Evolutionary conservation across 2,113 vertebrate species (phyloP).

Genomic region (Leptobrachium leishanense): DNA sequence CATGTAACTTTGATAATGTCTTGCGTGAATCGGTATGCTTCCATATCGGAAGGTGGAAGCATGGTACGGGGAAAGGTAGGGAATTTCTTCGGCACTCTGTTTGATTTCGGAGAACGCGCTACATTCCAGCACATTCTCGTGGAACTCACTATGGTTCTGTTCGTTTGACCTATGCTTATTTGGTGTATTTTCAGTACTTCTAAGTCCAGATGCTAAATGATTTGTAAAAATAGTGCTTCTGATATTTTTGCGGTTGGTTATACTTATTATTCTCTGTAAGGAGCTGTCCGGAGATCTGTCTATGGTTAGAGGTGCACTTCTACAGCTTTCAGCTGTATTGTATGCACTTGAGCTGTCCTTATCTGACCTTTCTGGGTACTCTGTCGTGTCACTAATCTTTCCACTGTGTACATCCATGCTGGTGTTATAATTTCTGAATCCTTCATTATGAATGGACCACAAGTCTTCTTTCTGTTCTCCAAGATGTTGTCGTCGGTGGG

Average conservation of each 20-base stretch:
- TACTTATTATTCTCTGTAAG: slow-evolving; percentile 83
- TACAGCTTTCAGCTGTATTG: slow-evolving; percentile 92
- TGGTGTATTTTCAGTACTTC: slow-evolving; percentile 60
- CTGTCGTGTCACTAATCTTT: slow-evolving; percentile 80
- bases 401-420: slow-evolving; percentile 65
- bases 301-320: slow-evolving; percentile 85
- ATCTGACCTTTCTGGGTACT: slow-evolving; percentile 89
- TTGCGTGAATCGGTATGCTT: slow-evolving; percentile 85
- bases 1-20: slow-evolving; percentile 97
- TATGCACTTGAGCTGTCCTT: slow-evolving; percentile 97
- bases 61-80: slow-evolving; percentile 87
- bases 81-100: slow-evolving; percentile 66
- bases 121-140: slow-evolving; percentile 65
- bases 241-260: slow-evolving; percentile 90
- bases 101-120: slow-evolving; percentile 66
- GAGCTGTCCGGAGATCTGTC: slow-evolving; percentile 89
- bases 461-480: slow-evolving; percentile 73
- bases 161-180: slow-evolving; percentile 70
- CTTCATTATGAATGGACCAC: slow-evolving; percentile 72
- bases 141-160: slow-evolving; percentile 65
- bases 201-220: slow-evolving; percentile 63
- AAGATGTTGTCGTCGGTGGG: slow-evolving; percentile 80
- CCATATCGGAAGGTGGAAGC: slow-evolving; percentile 79
- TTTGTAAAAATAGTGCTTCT: slow-evolving; percentile 65
- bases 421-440: slow-evolving; percentile 71